These are phyloP conservation scores for Anthopleura xanthogrammica DNA, from an alignment of 92 coral and sea anemone species.

Conservation along the genomic window DNA sequence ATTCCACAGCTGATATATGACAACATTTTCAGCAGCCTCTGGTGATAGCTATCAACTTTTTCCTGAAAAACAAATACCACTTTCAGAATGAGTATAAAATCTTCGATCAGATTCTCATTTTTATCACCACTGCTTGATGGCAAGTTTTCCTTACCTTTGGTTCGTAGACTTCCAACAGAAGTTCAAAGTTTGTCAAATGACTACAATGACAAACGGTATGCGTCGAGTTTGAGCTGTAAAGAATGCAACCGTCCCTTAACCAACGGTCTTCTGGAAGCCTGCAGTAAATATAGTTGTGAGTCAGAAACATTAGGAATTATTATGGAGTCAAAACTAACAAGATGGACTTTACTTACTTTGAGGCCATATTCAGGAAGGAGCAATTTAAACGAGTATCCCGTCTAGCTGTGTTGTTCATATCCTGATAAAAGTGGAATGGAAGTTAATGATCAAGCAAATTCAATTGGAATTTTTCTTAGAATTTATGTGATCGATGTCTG, in stretches of 20 bases:
- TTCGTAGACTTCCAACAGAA: conserved; percentile 70
- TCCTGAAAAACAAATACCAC: conserved; percentile 30
- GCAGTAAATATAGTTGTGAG: not conserved
- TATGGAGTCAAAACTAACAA: not conserved
- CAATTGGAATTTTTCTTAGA: too few relatives aligned
- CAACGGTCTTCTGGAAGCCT: conserved; percentile 74
- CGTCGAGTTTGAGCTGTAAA: conserved; percentile 49
- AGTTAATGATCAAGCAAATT: not conserved
- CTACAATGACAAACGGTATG: conserved; percentile 89
- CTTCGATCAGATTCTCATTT: not conserved
- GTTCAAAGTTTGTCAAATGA: conserved; percentile 87
- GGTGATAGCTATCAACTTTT: conserved; percentile 28
- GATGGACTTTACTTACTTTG: conserved; percentile 45
- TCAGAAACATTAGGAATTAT: not conserved
- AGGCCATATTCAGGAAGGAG: conserved; percentile 65
- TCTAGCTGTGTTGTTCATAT: conserved; percentile 46
- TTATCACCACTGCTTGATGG: too few relatives aligned
- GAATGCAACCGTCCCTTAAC: conserved; percentile 64
- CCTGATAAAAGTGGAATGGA: conserved; percentile 29
- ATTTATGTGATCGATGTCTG: too few relatives aligned
- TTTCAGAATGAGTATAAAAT: not conserved
- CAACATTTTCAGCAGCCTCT: conserved; percentile 53
- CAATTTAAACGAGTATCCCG: conserved; percentile 50
- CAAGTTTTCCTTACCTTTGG: conserved; percentile 42
- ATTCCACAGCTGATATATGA: conserved; percentile 77